These are phyloP conservation scores for Phaonia tiefii DNA, from an alignment of 2,888 invertebrate species.

Conservation along the genomic window DNA sequence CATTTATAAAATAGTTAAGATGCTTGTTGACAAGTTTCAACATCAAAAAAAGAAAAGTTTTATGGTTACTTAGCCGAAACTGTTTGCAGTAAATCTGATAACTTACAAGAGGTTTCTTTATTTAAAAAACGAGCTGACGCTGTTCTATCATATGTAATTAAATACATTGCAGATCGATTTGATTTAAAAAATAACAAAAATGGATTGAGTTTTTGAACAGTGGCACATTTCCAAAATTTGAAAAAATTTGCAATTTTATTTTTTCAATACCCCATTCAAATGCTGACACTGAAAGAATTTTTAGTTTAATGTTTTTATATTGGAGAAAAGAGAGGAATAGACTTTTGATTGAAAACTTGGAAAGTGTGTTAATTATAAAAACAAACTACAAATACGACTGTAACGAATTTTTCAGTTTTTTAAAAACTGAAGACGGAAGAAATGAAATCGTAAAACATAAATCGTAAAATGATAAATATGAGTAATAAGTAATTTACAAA, in stretches of 20 bases:
- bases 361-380: conserved; percentile 11
- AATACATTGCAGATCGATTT: conserved; percentile 40
- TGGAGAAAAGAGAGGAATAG: conserved; percentile 34
- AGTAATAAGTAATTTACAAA: too few species aligned
- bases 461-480: background rate
- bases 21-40: conserved; percentile 29
- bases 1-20: conserved; percentile 30
- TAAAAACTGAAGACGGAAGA: too few species aligned
- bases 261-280: conserved; percentile 28
- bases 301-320: conserved; percentile 19
- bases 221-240: too few species aligned
- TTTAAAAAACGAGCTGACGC: conserved; percentile 41
- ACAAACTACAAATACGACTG: too few species aligned
- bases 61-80: conserved; percentile 44
- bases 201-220: conserved; percentile 25
- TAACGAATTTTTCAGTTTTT: too few species aligned
- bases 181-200: conserved; percentile 27
- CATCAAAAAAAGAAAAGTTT: conserved; percentile 33
- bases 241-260: too few species aligned
- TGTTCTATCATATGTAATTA: conserved; percentile 35
- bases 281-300: too few species aligned
- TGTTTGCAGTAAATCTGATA: conserved; percentile 27
- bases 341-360: too few species aligned
- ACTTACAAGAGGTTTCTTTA: conserved; percentile 23
- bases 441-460: background rate